Percentiles rank a stretch among this genome's conserved stretches.
phyloP scores from a whole-genome alignment of 2,888 invertebrate species.

The Gasteruption jaculator region DNA sequence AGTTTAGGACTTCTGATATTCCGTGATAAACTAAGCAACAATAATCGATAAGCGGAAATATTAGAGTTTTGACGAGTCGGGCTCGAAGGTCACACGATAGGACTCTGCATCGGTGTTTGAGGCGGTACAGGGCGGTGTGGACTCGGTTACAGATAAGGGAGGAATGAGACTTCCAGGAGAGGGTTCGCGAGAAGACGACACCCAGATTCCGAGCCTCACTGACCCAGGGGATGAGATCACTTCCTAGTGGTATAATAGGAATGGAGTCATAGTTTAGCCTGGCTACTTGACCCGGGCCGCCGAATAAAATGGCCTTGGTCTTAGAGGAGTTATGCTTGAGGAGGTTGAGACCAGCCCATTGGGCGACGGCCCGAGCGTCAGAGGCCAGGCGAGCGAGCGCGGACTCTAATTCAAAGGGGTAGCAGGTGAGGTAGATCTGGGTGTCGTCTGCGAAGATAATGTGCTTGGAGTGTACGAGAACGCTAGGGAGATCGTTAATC shows the following conservation, averaged over 20 bases:
- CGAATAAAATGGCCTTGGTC: slow-evolving; percentile 8
- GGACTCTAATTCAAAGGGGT: not conserved
- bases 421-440: slow-evolving; percentile 5
- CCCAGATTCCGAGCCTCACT: not conserved
- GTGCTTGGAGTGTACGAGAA: not conserved
- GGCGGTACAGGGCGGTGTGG: slow-evolving; percentile 8
- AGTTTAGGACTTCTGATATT: slow-evolving; percentile 3
- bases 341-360: slow-evolving; percentile 2
- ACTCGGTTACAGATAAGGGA: slow-evolving; percentile 7
- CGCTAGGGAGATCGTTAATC: not conserved
- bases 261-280: not conserved
- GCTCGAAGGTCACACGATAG: slow-evolving; percentile 3
- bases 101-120: slow-evolving; percentile 9
- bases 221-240: not conserved
- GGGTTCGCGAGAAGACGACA: not conserved
- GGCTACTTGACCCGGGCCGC: not conserved
- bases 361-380: slow-evolving; percentile 5
- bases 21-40: slow-evolving; percentile 11
- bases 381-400: not conserved
- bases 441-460: too few species aligned
- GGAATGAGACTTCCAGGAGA: slow-evolving; percentile 5
- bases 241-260: not conserved
- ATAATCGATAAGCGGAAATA: slow-evolving; percentile 11
- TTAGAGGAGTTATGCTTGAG: slow-evolving; percentile 1
- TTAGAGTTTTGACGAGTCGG: not conserved